These are phyloP conservation scores for Magallana ariakensis DNA, from an alignment of 1,140 invertebrate genomes.

Conservation along the genomic window DNA sequence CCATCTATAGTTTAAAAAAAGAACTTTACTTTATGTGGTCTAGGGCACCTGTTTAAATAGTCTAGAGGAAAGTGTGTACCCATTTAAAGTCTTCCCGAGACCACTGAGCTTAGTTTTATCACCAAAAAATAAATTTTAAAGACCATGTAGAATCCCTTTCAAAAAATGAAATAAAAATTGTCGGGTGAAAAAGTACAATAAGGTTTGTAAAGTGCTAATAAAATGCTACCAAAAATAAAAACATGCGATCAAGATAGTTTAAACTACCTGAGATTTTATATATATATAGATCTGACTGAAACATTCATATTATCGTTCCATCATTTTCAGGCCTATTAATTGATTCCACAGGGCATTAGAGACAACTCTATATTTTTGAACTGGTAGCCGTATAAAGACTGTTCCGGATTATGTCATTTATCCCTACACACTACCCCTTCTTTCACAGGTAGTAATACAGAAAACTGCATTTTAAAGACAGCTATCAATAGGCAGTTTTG, in stretches of 20 bases:
- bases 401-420: no score
- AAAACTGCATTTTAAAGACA: background rate
- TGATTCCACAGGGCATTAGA: no score
- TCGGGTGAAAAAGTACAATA: constrained; percentile 3
- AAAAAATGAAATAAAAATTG: constrained; percentile 1
- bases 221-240: background rate
- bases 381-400: background rate
- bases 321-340: constrained; percentile 22
- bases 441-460: background rate
- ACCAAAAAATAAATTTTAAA: background rate
- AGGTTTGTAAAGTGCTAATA: background rate
- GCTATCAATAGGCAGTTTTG: no score
- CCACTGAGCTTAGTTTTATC: background rate
- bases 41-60: constrained; percentile 12
- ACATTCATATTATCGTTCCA: background rate
- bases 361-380: no score
- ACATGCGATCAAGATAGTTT: background rate
- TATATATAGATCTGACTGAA: background rate
- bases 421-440: no score
- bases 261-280: background rate
- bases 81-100: background rate
- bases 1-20: background rate
- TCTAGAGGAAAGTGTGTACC: background rate
- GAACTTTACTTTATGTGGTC: background rate
- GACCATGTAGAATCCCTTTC: background rate